A percentile compares a stretch with the other conserved stretches of the same genome.
phyloP scores from a whole-genome alignment of 2,797 vertebrate genomes.

The Halcyon leucocephala region DNA sequence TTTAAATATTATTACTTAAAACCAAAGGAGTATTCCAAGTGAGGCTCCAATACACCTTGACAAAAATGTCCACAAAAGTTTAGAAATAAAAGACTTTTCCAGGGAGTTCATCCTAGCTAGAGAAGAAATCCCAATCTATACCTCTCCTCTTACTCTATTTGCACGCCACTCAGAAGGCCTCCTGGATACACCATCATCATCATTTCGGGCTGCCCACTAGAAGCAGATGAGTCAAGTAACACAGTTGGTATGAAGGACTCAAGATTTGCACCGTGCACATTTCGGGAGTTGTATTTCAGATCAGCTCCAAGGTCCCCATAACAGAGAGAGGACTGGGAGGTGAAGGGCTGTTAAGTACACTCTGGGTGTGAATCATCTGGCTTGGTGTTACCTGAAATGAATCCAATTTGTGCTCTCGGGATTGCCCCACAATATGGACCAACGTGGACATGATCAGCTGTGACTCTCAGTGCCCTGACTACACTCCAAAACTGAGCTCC shows the following conservation, averaged over 20 bases:
- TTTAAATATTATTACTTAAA: background rate
- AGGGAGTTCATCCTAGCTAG: background rate
- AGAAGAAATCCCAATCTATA: background rate
- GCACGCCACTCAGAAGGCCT: background rate
- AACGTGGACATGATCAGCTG: accelerated
- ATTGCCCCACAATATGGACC: background rate
- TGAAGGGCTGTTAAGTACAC: background rate
- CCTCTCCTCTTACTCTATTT: background rate
- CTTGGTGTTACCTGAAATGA: background rate
- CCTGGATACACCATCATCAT: background rate
- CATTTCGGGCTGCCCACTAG: background rate
- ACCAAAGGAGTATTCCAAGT: background rate
- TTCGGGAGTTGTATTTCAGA: background rate
- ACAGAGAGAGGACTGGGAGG: background rate
- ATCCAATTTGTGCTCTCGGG: background rate
- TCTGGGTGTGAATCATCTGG: background rate
- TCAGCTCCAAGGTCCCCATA: background rate
- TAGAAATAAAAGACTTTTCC: background rate
- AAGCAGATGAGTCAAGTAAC: background rate
- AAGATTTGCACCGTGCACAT: background rate
- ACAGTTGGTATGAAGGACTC: background rate
- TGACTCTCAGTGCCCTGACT: background rate
- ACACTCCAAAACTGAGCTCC: background rate
- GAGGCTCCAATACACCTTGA: background rate
- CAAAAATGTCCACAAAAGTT: background rate